These are phyloP conservation scores for Epizoanthus rinbou DNA, from an alignment of 92 coral and sea anemone species.

Conservation along the genomic window DNA sequence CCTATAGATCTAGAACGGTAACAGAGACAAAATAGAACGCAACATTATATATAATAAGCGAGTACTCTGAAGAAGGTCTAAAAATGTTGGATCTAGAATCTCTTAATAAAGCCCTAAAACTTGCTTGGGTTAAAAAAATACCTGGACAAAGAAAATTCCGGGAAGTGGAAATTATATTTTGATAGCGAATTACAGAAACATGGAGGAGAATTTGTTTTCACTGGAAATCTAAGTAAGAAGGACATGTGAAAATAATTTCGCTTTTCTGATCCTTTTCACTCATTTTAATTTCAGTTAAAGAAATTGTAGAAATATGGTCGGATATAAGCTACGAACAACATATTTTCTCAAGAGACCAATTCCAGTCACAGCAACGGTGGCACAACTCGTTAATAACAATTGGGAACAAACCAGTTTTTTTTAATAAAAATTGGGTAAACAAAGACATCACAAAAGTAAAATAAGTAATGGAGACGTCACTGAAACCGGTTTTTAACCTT, in stretches of 20 bases:
- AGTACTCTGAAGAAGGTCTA: constrained; percentile 32
- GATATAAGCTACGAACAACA: constrained; percentile 27
- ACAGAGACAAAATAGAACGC: constrained; percentile 39
- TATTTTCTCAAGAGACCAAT: constrained; percentile 27
- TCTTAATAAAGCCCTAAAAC: constrained; percentile 28
- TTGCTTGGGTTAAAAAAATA: constrained; percentile 40
- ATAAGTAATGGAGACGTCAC: constrained; percentile 7
- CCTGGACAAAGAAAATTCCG: constrained; percentile 11
- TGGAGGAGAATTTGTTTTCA: constrained; percentile 13
- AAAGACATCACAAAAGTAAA: constrained; percentile 29
- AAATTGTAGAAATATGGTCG: constrained; percentile 23
- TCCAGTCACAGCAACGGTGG: constrained; percentile 17
- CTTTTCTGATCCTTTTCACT: neutral
- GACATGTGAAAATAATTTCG: neutral
- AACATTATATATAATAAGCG: constrained; percentile 30
- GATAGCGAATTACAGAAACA: constrained; percentile 8
- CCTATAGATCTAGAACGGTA: constrained; percentile 42
- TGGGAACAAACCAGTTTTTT: neutral
- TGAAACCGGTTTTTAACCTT: neutral
- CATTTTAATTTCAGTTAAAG: too few species aligned
- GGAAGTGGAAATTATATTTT: constrained; percentile 33
- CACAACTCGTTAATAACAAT: constrained; percentile 26
- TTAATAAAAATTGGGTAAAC: constrained; percentile 11
- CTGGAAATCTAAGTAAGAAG: constrained; percentile 20
- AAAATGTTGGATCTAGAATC: constrained; percentile 29